Conservation (phyloP, 2,113 vertebrate genomes). For the Ageneiosus marmoratus region DNA sequence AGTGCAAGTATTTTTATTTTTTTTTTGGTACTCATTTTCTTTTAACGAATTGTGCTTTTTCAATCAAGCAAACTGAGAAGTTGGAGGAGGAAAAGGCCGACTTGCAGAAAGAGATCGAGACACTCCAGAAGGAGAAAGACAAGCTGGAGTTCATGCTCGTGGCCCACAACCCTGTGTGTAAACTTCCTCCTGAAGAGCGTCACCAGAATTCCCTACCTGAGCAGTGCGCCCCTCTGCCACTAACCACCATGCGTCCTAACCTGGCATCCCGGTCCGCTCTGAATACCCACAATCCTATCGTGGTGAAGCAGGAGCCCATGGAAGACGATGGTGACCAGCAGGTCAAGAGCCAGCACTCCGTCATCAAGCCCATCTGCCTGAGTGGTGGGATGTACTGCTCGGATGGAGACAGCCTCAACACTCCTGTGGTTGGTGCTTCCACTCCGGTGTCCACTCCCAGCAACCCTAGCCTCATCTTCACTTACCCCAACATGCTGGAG, state of each 20-base stretch:
- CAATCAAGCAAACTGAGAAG: conserved; percentile 90
- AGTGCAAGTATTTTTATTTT: neutral
- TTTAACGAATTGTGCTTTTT: neutral
- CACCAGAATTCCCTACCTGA: conserved; percentile 62
- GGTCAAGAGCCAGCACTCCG: conserved; percentile 86
- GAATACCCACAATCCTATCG: conserved; percentile 69
- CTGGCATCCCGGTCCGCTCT: conserved; percentile 53
- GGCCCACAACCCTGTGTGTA: conserved; percentile 93
- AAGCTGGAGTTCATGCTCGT: conserved; percentile 98
- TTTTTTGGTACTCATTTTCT: neutral
- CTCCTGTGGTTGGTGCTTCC: conserved; percentile 92
- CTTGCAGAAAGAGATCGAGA: conserved; percentile 95
- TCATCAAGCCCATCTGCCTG: conserved; percentile 97
- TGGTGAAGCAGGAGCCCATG: conserved; percentile 93
- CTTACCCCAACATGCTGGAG: conserved; percentile 94
- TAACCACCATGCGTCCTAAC: conserved; percentile 79
- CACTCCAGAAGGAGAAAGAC: conserved; percentile 96
- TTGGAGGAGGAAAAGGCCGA: conserved; percentile 95
- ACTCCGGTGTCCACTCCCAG: conserved; percentile 91
- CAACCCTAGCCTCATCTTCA: conserved; percentile 95
- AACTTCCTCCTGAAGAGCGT: conserved; percentile 86
- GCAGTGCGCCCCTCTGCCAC: conserved; percentile 73
- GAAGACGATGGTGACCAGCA: conserved; percentile 73
- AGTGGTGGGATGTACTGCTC: conserved; percentile 82
- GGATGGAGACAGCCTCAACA: conserved; percentile 95